Percentiles rank a stretch among this genome's conserved stretches.
phyloP scores from a whole-genome alignment of 1,140 invertebrate genomes.

The Archivesica marissinica region DNA sequence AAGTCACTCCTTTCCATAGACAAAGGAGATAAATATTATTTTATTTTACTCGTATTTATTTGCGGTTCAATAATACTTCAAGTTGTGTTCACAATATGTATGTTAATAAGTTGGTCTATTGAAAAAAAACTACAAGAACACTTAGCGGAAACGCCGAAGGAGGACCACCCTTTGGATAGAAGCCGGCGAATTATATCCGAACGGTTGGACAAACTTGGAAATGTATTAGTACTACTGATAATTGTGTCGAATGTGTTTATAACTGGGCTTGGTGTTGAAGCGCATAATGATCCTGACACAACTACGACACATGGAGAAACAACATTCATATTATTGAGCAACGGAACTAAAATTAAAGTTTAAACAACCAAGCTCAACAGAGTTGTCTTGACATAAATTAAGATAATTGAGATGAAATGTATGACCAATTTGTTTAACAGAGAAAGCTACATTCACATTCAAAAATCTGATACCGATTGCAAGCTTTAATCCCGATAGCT shows the following conservation, averaged over 20 bases:
- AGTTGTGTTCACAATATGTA: slow-evolving; percentile 53
- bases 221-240: slow-evolving; percentile 48
- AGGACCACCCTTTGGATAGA: background rate
- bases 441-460: no score
- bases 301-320: background rate
- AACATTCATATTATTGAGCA: background rate
- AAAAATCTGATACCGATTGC: no score
- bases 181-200: background rate
- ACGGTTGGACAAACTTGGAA: slow-evolving; percentile 47
- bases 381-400: no score
- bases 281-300: background rate
- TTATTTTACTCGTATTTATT: slow-evolving; percentile 34
- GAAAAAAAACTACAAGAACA: slow-evolving; percentile 45
- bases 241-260: slow-evolving; percentile 61
- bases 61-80: slow-evolving; percentile 31
- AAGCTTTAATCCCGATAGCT: no score
- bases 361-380: no score
- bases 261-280: slow-evolving; percentile 55
- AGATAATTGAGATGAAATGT: no score
- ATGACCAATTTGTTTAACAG: no score
- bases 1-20: slow-evolving; percentile 47
- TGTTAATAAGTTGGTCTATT: slow-evolving; percentile 58
- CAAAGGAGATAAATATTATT: slow-evolving; percentile 55
- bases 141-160: background rate
- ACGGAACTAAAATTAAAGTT: slow-evolving; percentile 11